Base-by-base conservation (phyloP, 2,113 vertebrate species). In the Ondatra zibethicus region DNA sequence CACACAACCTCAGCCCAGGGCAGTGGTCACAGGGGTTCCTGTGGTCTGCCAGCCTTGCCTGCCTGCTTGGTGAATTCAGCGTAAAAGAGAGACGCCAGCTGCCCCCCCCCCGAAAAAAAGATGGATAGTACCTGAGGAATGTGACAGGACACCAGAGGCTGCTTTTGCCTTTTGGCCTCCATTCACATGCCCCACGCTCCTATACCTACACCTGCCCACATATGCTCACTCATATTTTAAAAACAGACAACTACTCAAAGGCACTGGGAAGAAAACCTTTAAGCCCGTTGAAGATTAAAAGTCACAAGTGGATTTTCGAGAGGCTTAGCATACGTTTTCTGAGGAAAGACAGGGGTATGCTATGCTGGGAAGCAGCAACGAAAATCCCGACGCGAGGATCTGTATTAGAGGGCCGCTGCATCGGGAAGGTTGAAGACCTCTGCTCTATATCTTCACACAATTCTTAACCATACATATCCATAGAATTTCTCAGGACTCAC, bases 401-500 rank as follows among this genome's bases (percentile, higher is more conserved):
- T 68, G 66, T 16, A 33, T 68, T 13, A 7, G 1, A 68, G 68
- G 68, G 68, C 8, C 7, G 8, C 36, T 21, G 36, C 16, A 21
- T 72, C 19, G 16, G 68, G 68, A 72, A n/a, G 68, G 36, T n/a
- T 36, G 33, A 21, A 36, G 14, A 72, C 16, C 68, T 19, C 68
- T n/a, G 33, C 39, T 81, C 70, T 1, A 85, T 81, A 70, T 66
- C 50, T 81, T 91, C 66, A 89, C 3, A 31, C 63, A 17, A 91
- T 11, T 61, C 21, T 89, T 81, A 93, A 95, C 95, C 39, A 89
- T 12, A 93, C 23, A 47, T 12, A 33, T 16, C 11, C 2, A 89
- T 0, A 72, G 42, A 87, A 92, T 77, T 92, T 93, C 75, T 97
- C 70, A 91, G 75, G 84, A 80, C 47, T 72, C 86, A 39, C 31